Conservation (phyloP, 2,888 invertebrate genomes). For the Ennomos erosarius region DNA sequence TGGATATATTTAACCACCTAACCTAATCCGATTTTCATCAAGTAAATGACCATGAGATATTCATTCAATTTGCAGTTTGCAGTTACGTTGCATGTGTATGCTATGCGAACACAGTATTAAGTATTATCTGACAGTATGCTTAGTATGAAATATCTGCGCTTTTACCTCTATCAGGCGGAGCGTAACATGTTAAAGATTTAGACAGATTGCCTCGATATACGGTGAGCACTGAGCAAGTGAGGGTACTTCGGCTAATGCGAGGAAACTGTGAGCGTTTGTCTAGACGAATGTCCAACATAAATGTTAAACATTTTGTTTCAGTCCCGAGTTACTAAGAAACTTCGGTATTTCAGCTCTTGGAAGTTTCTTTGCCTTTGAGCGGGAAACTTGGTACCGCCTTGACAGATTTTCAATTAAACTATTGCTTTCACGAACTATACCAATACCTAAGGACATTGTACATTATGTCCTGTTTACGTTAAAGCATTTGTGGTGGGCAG, state of each 20-base stretch:
- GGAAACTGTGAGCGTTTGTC: slow-evolving; percentile 49
- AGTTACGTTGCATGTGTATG: slow-evolving; percentile 8
- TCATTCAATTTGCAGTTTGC: slow-evolving; percentile 4
- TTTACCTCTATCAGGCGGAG: slow-evolving; percentile 13
- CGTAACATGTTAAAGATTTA: slow-evolving; percentile 25
- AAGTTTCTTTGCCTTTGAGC: slow-evolving; percentile 49
- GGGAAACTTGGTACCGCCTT: slow-evolving; percentile 57
- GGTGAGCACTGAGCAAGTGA: too few relatives aligned
- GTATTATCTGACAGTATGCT: neutral
- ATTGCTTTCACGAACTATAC: neutral
- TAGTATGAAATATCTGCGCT: slow-evolving; percentile 11
- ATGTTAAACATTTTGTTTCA: slow-evolving; percentile 56
- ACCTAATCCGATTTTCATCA: slow-evolving; percentile 8
- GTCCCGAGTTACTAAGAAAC: slow-evolving; percentile 28
- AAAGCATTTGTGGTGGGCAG: too few relatives aligned
- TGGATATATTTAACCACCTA: too few relatives aligned
- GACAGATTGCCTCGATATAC: slow-evolving; percentile 22
- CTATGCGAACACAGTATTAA: neutral
- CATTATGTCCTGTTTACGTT: too few relatives aligned
- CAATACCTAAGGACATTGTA: too few relatives aligned
- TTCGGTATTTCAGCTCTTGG: slow-evolving; percentile 12
- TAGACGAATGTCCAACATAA: slow-evolving; percentile 63
- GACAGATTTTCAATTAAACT: slow-evolving; percentile 24
- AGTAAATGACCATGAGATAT: slow-evolving; percentile 6
- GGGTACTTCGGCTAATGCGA: slow-evolving; percentile 17